A percentile compares a stretch with the other conserved stretches of the same genome.
Conservation (phyloP, 2,797 vertebrate genomes). For the Halcyon leucocephala region DNA sequence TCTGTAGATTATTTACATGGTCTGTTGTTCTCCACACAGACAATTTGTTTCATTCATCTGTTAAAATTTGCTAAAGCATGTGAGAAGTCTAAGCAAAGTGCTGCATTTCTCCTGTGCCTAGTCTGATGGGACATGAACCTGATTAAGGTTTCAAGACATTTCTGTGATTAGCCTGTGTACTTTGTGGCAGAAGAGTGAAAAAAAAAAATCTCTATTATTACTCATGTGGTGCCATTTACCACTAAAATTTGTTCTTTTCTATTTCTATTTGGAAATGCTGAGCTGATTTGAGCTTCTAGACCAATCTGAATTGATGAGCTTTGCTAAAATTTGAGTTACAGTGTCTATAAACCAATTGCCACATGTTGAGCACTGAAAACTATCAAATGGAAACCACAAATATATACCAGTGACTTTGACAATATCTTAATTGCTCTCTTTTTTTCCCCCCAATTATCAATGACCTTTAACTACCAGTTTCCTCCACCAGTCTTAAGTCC, state of each 20-base stretch:
- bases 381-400: neutral
- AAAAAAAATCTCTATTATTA: neutral
- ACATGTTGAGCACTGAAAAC: neutral
- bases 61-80: neutral
- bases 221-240: neutral
- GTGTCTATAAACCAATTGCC: neutral
- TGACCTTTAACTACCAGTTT: neutral
- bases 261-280: neutral
- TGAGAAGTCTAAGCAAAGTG: neutral
- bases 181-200: neutral
- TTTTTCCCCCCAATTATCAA: rapidly evolving
- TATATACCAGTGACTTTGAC: neutral
- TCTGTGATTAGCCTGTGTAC: neutral
- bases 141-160: neutral
- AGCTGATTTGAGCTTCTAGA: neutral
- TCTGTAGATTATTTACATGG: neutral
- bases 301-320: neutral
- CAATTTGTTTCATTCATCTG: neutral
- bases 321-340: neutral
- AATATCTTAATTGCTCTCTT: neutral
- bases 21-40: neutral
- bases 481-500: neutral
- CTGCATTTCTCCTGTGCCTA: neutral
- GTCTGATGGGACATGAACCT: neutral
- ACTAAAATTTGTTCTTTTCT: neutral